Evolutionary conservation across 37 sponge, comb jelly and placozoan genomes (phyloP).

Genomic region (Chondrilla cf. caribensis): DNA sequence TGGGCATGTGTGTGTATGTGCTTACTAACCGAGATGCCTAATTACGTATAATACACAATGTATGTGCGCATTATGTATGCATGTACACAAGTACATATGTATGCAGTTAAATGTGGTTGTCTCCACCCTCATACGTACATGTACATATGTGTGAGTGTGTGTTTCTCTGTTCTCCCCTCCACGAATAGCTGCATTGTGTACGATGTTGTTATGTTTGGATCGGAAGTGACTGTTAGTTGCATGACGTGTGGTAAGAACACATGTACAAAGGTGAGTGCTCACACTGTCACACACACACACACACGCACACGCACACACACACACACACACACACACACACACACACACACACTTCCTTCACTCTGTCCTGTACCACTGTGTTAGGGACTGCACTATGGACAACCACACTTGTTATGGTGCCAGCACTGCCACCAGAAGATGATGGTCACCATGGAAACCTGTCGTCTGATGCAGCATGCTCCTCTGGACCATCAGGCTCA

Average conservation of each 20-base stretch:
- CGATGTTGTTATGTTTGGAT: constrained; percentile 52
- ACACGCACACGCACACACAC: too few species aligned
- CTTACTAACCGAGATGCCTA: background rate
- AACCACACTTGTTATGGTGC: constrained; percentile 47
- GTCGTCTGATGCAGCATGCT: constrained; percentile 52
- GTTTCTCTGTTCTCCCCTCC: too few species aligned
- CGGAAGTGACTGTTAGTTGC: constrained; percentile 32
- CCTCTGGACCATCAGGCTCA: background rate
- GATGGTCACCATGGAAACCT: constrained; percentile 8
- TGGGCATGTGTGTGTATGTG: background rate
- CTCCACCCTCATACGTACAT: too few species aligned
- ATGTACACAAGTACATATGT: too few species aligned
- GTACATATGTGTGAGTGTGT: background rate
- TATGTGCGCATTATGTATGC: background rate
- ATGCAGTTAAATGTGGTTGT: too few species aligned
- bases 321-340: too few species aligned
- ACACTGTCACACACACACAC: too few species aligned
- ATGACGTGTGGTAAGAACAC: constrained; percentile 42
- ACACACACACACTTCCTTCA: too few species aligned
- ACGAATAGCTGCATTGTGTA: constrained; percentile 37
- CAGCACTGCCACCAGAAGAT: constrained; percentile 46
- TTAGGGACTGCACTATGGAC: constrained; percentile 41
- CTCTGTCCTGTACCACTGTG: background rate
- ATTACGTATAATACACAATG: background rate
- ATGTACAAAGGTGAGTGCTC: background rate